Base-by-base conservation (phyloP, 2,888 invertebrate species). In the Hesperia comma region DNA sequence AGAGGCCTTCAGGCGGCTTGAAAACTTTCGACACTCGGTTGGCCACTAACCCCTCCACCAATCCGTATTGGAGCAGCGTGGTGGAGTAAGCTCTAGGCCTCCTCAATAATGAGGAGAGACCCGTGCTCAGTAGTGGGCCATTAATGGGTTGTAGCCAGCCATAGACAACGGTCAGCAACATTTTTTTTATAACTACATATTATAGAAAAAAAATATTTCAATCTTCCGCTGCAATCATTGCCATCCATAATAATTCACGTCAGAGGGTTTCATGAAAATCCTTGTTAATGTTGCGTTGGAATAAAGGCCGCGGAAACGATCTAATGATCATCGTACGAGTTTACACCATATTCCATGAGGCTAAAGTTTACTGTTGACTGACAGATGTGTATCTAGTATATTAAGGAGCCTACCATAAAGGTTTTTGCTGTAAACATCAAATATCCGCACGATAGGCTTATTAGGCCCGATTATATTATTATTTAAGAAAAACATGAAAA, bases 351-450 rank as follows among this genome's bases (percentile, higher is more conserved):
- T 12, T 49, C 4, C 49, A 19, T 49, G 4, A 49, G 10, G 49
- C 19, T 1, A 10, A 49, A 19, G 19, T 19, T 19, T 19, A 1
- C 4, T 49, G 12, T 49, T 49, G 49, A 49, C 4, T 49, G 49
- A 10, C 49, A 49, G 19, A 12, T 10, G 19, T 12, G 37, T 37
- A 37, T 12, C 12, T 8, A 0, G 17, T 12, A 49, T 12, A 46
- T 46, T 17, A 19, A 46, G 46, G 8, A 5, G 17, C 17, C 10
- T 46, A 43, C 4, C 43, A 8, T 49, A 19, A n/a, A 49, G 19
- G 19, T 19, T 19, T 49, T 49, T 49, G 49, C 19, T 49, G 19
- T 19, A 12, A 49, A 49, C 49, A 49, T 49, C 49, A 12, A 49
- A 49, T 19, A 49, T 49, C 49, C 12, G 19, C 17, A 49, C 17